These are phyloP conservation scores for Cyanoderma ruficeps DNA, from an alignment of 2,113 vertebrate species.

Conservation along the genomic window DNA sequence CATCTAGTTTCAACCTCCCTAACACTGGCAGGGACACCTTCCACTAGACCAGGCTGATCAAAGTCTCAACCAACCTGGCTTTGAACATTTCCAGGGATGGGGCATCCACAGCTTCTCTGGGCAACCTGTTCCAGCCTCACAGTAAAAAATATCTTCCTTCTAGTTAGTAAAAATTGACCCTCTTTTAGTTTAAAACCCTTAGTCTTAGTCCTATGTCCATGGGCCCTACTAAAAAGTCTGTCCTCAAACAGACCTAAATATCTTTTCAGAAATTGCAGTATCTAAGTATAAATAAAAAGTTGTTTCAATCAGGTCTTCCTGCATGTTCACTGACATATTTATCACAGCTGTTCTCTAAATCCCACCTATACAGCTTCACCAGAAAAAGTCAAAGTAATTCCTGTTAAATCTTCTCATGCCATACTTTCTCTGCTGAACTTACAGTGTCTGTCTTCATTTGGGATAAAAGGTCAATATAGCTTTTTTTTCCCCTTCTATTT, in stretches of 20 bases:
- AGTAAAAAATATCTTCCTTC: not conserved
- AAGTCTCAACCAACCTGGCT: not conserved
- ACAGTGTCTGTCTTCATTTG: not conserved
- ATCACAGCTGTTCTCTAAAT: not conserved
- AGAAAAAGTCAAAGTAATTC: slow-evolving; percentile 22
- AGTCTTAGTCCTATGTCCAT: not conserved
- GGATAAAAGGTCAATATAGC: slow-evolving; percentile 60
- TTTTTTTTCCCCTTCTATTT: not conserved
- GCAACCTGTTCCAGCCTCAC: not conserved
- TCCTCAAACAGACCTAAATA: not conserved
- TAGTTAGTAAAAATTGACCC: not conserved
- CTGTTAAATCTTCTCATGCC: slow-evolving; percentile 1
- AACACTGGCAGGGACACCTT: not conserved
- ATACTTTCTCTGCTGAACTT: slow-evolving; percentile 22
- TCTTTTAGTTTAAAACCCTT: not conserved
- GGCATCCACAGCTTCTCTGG: not conserved
- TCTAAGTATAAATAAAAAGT: not conserved
- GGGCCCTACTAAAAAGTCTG: not conserved
- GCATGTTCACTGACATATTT: not conserved
- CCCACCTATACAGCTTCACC: not conserved
- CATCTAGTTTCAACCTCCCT: not conserved
- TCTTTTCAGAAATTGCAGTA: not conserved
- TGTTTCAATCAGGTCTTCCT: not conserved
- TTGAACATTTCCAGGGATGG: not conserved
- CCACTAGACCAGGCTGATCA: not conserved